A percentile compares a stretch with the other conserved stretches of the same genome.
Conservation (phyloP, 1,140 invertebrate species). For the Zophobas morio region DNA sequence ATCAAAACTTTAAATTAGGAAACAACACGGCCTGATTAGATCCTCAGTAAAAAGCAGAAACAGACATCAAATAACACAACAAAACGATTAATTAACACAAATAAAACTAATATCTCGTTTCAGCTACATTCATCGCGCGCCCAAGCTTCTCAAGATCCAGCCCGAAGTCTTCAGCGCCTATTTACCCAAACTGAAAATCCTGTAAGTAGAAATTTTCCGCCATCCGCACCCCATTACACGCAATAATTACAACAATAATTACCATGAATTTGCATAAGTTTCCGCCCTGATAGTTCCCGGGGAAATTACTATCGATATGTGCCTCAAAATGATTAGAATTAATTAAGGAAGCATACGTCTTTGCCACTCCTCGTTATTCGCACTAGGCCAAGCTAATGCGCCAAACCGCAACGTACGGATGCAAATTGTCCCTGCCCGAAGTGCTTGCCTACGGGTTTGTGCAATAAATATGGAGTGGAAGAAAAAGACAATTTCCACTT, state of each 20-base stretch:
- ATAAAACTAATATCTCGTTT: conserved; percentile 53
- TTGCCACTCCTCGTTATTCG: conserved; percentile 26
- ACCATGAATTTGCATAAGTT: conserved; percentile 19
- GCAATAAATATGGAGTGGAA: too few relatives aligned
- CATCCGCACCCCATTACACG: neutral
- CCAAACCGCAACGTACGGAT: conserved; percentile 15
- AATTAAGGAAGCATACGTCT: conserved; percentile 30
- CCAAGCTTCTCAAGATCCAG: conserved; percentile 68
- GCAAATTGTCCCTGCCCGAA: neutral
- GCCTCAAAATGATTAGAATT: conserved; percentile 21
- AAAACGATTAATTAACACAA: too few relatives aligned
- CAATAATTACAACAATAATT: conserved; percentile 13
- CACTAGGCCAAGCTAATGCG: neutral
- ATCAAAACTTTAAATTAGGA: too few relatives aligned
- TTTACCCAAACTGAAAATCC: conserved; percentile 69
- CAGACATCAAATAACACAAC: too few relatives aligned
- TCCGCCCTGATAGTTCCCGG: conserved; percentile 12
- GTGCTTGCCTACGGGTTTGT: too few relatives aligned
- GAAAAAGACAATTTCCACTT: too few relatives aligned
- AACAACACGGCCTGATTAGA: too few relatives aligned
- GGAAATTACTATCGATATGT: conserved; percentile 26
- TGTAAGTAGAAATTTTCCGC: conserved; percentile 66
- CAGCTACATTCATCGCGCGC: conserved; percentile 71
- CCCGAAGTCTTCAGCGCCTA: conserved; percentile 68
- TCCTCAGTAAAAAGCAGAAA: too few relatives aligned